Evolutionary conservation across 2,888 invertebrate genomes (phyloP).

Genomic region (Chouioia cunea): DNA sequence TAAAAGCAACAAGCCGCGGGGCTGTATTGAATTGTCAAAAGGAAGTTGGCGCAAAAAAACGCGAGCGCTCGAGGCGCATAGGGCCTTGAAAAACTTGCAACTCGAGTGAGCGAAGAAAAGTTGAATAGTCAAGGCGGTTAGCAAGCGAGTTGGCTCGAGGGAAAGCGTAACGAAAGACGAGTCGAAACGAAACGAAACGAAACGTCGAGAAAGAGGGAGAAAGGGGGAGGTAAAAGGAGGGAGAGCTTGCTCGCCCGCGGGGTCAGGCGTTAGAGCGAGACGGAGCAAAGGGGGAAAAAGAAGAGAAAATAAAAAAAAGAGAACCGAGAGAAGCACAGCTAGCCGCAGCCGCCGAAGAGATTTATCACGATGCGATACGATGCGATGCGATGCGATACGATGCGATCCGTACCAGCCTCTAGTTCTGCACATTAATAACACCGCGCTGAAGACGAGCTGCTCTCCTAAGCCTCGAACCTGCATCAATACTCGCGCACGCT

Average conservation of each 20-base stretch:
- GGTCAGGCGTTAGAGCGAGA: slow-evolving; percentile 2
- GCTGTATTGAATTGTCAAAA: neutral
- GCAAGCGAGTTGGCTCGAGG: slow-evolving; percentile 26
- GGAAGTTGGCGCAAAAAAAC: neutral
- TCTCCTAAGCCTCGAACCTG: neutral
- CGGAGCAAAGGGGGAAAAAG: neutral
- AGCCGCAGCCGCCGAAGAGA: slow-evolving; percentile 52
- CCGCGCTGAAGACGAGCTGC: slow-evolving; percentile 61
- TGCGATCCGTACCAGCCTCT: slow-evolving; percentile 64
- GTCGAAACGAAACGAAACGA: slow-evolving; percentile 41
- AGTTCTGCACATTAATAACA: slow-evolving; percentile 66
- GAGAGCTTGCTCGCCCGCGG: slow-evolving; percentile 20
- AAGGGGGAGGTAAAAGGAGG: neutral
- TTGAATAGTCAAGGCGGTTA: slow-evolving; percentile 36
- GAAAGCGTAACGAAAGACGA: slow-evolving; percentile 39
- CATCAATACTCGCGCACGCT: no score
- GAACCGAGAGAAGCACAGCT: slow-evolving; percentile 17
- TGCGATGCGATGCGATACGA: slow-evolving; percentile 62
- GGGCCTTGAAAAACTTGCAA: slow-evolving; percentile 50
- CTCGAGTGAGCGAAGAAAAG: slow-evolving; percentile 51
- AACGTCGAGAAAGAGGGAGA: slow-evolving; percentile 21
- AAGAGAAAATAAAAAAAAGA: slow-evolving; percentile 13
- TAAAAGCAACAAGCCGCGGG: no score
- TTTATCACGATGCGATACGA: slow-evolving; percentile 57
- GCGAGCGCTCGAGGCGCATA: neutral